Evolutionary conservation across 2,888 invertebrate species (phyloP).

Genomic region (Anticlea derivata): DNA sequence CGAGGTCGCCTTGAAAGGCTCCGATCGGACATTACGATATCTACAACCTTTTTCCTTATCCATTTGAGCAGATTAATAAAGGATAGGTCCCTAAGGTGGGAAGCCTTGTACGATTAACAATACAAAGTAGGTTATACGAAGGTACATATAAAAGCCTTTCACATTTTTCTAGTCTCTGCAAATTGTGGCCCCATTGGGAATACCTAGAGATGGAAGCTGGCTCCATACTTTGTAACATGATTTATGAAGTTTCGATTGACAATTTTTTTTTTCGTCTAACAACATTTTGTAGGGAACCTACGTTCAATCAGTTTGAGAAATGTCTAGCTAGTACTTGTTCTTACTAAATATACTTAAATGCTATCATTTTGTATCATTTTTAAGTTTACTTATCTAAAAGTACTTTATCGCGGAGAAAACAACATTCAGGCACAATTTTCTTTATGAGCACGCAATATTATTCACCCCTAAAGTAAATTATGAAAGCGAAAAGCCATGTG

Average conservation of each 20-base stretch:
- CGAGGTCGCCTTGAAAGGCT: conserved; percentile 7
- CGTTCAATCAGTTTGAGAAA: too few relatives aligned
- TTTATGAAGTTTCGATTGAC: conserved; percentile 9
- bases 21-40: neutral
- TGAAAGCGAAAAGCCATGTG: conserved; percentile 12
- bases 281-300: too few relatives aligned
- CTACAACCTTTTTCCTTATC: conserved; percentile 6
- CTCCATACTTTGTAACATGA: conserved; percentile 23
- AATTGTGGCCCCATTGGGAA: conserved; percentile 21
- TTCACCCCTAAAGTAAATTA: conserved; percentile 11
- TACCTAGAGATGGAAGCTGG: conserved; percentile 4
- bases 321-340: too few relatives aligned
- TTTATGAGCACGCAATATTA: conserved; percentile 13
- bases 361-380: too few relatives aligned
- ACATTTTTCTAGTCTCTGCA: conserved; percentile 22
- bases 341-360: too few relatives aligned
- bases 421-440: conserved; percentile 1
- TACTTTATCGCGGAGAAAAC: too few relatives aligned
- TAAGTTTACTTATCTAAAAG: too few relatives aligned
- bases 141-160: conserved; percentile 13
- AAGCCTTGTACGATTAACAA: conserved; percentile 17
- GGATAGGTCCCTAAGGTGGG: conserved; percentile 17
- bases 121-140: conserved; percentile 14
- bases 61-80: conserved; percentile 22
- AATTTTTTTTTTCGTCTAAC: too few relatives aligned